Evolutionary conservation across 2,113 vertebrate species (phyloP).

Genomic region (Odontesthes bonariensis): DNA sequence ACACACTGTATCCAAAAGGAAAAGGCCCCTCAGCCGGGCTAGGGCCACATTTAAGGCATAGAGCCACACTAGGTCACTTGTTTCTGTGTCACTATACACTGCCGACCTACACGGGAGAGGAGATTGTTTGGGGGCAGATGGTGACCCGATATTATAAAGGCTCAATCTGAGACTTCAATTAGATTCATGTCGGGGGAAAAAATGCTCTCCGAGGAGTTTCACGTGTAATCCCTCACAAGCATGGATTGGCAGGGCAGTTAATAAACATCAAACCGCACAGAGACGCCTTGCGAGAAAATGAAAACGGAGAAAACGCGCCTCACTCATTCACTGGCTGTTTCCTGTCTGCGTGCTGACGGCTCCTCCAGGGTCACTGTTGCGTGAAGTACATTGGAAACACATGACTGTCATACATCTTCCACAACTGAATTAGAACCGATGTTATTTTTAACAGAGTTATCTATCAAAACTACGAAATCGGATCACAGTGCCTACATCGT

Average conservation of each 20-base stretch:
- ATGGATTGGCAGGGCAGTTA: slow-evolving; percentile 49
- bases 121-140: slow-evolving; percentile 49
- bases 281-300: slow-evolving; percentile 26
- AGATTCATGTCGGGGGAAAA: slow-evolving; percentile 10
- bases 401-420: background rate
- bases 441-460: background rate
- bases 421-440: background rate
- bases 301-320: slow-evolving; percentile 28
- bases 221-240: slow-evolving; percentile 57
- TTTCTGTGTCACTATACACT: slow-evolving; percentile 42
- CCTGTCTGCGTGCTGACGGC: slow-evolving; percentile 46
- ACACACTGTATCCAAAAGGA: slow-evolving; percentile 36
- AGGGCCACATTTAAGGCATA: slow-evolving; percentile 35
- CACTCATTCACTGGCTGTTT: slow-evolving; percentile 26
- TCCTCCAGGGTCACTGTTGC: slow-evolving; percentile 16
- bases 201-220: slow-evolving; percentile 41
- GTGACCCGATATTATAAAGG: slow-evolving; percentile 50
- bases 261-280: slow-evolving; percentile 64
- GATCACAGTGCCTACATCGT: background rate
- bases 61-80: slow-evolving; percentile 36
- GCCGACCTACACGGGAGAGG: slow-evolving; percentile 30
- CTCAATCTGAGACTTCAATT: slow-evolving; percentile 51
- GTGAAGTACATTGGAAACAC: slow-evolving; percentile 1
- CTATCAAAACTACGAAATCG: background rate
- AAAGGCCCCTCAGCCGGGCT: slow-evolving; percentile 16